A percentile compares a stretch with the other conserved stretches of the same genome.
phyloP scores from a whole-genome alignment of 2,888 invertebrate genomes.

The Notodonta ziczac region DNA sequence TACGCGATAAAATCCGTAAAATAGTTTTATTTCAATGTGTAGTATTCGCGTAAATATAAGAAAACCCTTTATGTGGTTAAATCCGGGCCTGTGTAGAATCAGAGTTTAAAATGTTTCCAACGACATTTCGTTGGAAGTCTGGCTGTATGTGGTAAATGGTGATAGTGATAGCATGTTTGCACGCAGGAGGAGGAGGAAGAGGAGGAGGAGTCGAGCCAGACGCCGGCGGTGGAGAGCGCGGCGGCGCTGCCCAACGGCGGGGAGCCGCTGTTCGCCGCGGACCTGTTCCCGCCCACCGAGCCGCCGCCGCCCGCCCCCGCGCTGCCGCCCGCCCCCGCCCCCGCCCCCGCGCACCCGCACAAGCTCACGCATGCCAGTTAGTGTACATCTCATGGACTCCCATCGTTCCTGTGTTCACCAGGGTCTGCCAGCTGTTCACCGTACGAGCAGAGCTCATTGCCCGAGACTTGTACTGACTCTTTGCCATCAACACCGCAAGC shows the following conservation, averaged over 20 bases:
- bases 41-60: too few species aligned
- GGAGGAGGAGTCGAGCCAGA: slow-evolving; percentile 35
- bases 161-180: background rate
- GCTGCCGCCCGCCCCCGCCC: slow-evolving; percentile 17
- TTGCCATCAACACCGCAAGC: too few species aligned
- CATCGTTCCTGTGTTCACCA: too few species aligned
- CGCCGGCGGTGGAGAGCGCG: slow-evolving; percentile 28
- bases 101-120: background rate
- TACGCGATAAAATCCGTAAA: too few species aligned
- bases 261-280: slow-evolving; percentile 29
- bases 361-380: slow-evolving; percentile 40
- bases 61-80: too few species aligned
- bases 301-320: slow-evolving; percentile 3
- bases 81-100: too few species aligned
- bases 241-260: slow-evolving; percentile 17
- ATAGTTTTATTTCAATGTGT: too few species aligned
- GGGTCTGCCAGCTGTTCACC: too few species aligned
- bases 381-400: slow-evolving; percentile 12
- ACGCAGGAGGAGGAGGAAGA: background rate
- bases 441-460: too few species aligned
- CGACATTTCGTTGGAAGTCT: background rate
- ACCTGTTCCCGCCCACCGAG: slow-evolving; percentile 26
- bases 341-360: slow-evolving; percentile 21
- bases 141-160: background rate
- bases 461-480: too few species aligned